phyloP scores from a whole-genome alignment of 1,140 invertebrate species.

The Zaprionus capensis region DNA sequence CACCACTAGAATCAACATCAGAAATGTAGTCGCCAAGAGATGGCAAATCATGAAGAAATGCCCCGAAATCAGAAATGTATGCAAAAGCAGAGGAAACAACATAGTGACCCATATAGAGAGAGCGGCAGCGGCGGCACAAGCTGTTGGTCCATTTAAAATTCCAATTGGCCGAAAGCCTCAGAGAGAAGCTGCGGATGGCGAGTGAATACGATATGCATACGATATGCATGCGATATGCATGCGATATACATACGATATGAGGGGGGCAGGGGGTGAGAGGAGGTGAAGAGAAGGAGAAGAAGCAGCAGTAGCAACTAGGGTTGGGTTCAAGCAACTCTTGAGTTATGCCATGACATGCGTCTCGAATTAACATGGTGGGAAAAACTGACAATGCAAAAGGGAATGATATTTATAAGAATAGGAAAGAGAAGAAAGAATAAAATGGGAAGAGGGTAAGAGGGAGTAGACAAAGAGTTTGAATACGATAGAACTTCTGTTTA shows the following conservation, averaged over 20 bases:
- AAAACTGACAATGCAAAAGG: conserved; percentile 12
- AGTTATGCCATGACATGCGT: conserved; percentile 44
- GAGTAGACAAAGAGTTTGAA: neutral
- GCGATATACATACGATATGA: conserved; percentile 6
- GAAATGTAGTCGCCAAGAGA: neutral
- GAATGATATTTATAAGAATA: conserved; percentile 1
- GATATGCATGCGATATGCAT: conserved; percentile 6
- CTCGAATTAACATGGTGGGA: conserved; percentile 42
- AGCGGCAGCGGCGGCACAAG: neutral
- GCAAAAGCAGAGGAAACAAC: conserved; percentile 31
- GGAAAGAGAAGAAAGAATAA: neutral
- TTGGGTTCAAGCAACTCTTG: conserved; percentile 42
- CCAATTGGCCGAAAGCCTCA: conserved; percentile 23
- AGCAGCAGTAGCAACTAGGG: neutral
- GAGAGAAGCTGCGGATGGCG: neutral
- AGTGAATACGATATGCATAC: conserved; percentile 1
- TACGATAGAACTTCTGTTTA: neutral
- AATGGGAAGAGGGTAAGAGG: neutral
- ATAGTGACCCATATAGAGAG: conserved; percentile 41
- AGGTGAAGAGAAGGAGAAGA: neutral
- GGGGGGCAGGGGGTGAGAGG: neutral
- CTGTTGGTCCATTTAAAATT: conserved; percentile 43
- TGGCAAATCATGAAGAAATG: conserved; percentile 9
- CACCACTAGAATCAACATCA: neutral
- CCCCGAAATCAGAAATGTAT: conserved; percentile 20